Evolutionary conservation across 2,888 invertebrate genomes (phyloP), one percentile per base, ranked within the genome.

Genomic region (Salpingus planirostris): DNA sequence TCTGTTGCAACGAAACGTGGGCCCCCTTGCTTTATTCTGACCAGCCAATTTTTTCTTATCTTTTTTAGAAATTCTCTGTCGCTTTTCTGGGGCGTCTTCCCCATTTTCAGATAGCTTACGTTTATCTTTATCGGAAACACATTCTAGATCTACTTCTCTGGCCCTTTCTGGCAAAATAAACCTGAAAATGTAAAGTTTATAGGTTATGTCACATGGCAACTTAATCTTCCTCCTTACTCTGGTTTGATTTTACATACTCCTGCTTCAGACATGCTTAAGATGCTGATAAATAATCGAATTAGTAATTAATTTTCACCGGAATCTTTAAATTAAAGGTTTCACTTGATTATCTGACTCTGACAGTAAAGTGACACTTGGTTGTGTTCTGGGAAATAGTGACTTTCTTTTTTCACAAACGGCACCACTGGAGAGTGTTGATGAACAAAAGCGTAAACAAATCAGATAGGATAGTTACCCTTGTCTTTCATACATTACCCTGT

Each of bases 1-100:
- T 41, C 67, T 71, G 7, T 69, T 66, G 35, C 71, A 68, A 50
- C 71, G 72, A 51, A 71, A 78, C 1, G 81, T 78, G 29, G 75
- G 75, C n/a, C 84, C 84, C 37, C 89, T 70, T 1, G 77, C 69
- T 64, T 88, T 88, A 59, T 88, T 88, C 61, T 86, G 83, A 1
- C 88, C 87, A 55, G 71, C 66, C 2, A 66, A 53, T 42, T 71
- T 72, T 25, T 62, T 68, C 33, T 57, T 66, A 30, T 59, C 52
- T 3, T 40, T 38, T 29, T 55, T 58, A 1, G 55, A 52, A 3
- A 55, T 39, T 35, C 57, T 64, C 7, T 37, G 43, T 38, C 58
- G 67, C 41, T 69, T 70, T 2, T 42, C 33, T 2, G 50, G 43
- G 2, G 66, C 62, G 32, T 64, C 59, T 2, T 52, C 46, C n/a